These are phyloP conservation scores for Drosophila pseudotakahashii DNA, from an alignment of 2,888 invertebrate genomes.

Conservation along the genomic window DNA sequence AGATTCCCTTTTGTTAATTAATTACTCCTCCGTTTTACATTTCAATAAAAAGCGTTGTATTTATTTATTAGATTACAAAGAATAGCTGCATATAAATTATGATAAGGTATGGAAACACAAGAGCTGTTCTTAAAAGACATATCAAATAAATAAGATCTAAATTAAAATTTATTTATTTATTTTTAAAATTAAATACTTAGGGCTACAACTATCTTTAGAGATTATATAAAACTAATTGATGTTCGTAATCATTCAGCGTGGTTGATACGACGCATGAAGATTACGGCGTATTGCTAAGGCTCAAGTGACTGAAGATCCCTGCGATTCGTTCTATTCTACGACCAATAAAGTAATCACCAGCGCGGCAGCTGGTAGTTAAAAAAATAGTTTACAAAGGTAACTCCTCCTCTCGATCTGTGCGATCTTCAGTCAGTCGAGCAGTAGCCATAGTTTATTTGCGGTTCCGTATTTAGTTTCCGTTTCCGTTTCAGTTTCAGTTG, in stretches of 20 bases:
- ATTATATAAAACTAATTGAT: conserved; percentile 79
- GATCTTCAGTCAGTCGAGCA: conserved; percentile 84
- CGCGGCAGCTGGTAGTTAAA: conserved; percentile 44
- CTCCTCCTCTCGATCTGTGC: conserved; percentile 42
- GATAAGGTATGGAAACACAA: conserved; percentile 80
- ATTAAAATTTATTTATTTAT: conserved; percentile 81
- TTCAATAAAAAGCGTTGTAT: conserved; percentile 78
- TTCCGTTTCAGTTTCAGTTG: conserved; percentile 57
- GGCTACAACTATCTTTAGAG: conserved; percentile 78
- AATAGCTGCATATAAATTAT: conserved; percentile 77
- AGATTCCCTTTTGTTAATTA: neutral
- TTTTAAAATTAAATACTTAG: conserved; percentile 79
- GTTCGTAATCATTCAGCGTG: conserved; percentile 70
- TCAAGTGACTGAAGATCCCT: conserved; percentile 82
- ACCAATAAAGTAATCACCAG: conserved; percentile 44
- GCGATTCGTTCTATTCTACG: conserved; percentile 44
- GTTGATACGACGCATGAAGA: conserved; percentile 49
- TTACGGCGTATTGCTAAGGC: conserved; percentile 74
- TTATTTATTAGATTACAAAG: conserved; percentile 78
- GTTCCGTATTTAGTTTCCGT: conserved; percentile 57
- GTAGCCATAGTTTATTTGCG: conserved; percentile 67
- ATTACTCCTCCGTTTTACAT: conserved; percentile 51
- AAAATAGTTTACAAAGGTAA: conserved; percentile 70
- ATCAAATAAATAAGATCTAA: conserved; percentile 77
- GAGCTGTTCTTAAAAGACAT: conserved; percentile 80